Evolutionary conservation across 2,797 vertebrate genomes (phyloP).

Genomic region (Arnoldichthys spilopterus): DNA sequence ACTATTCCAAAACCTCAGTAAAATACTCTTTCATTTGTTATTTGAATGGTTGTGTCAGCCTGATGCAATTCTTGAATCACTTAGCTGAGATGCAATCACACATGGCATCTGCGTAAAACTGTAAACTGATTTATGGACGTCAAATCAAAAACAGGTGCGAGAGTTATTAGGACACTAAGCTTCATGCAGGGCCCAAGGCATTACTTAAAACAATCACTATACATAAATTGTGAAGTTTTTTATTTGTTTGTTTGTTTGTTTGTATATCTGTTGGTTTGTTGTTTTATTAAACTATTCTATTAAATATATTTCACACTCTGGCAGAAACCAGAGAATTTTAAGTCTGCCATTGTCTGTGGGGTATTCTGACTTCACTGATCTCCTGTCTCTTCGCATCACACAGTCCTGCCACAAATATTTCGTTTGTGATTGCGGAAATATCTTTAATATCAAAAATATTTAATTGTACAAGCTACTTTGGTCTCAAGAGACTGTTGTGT

Average conservation of each 20-base stretch:
- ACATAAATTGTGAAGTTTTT: too few relatives aligned
- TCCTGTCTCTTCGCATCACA: background rate
- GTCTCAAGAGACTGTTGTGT: background rate
- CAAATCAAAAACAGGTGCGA: background rate
- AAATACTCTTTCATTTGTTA: background rate
- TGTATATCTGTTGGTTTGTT: too few relatives aligned
- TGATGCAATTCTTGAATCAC: background rate
- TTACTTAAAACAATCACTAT: background rate
- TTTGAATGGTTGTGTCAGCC: background rate
- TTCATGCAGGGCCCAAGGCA: too few relatives aligned
- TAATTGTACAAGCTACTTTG: background rate
- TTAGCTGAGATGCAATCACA: background rate
- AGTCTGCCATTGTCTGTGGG: too few relatives aligned
- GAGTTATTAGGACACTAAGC: background rate
- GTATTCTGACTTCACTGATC: background rate
- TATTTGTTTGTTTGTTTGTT: too few relatives aligned
- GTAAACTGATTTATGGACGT: background rate
- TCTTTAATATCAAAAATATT: background rate
- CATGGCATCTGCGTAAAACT: background rate
- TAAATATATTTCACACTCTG: too few relatives aligned
- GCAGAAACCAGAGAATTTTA: too few relatives aligned
- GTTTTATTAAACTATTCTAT: too few relatives aligned
- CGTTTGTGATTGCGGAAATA: background rate
- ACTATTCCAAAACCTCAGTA: background rate
- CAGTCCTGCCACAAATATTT: background rate